Base-by-base conservation (phyloP, 2,113 vertebrate species). In the Nematolebias whitei region DNA sequence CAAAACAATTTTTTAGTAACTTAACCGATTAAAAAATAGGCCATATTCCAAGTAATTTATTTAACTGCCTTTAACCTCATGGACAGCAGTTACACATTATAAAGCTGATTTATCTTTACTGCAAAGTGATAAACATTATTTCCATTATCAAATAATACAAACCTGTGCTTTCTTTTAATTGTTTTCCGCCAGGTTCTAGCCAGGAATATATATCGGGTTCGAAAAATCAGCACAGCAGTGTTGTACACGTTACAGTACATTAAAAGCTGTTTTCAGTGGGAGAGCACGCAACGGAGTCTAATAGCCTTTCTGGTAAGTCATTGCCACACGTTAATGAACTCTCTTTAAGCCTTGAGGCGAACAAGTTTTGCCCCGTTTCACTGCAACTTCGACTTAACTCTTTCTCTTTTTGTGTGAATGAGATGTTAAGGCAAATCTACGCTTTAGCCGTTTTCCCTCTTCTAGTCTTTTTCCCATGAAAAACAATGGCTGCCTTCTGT, bases 191-290 rank as follows among this genome's bases (percentile, higher is more conserved):
- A 99, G 98, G 92, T 96, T 87, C 95, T 99, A 90, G 96, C 96
- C 47, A 93, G 92, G 85, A 97, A 98, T 85, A 94, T 97, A 88
- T 95, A 94, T 86, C 95, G 98, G 0, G 96, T 99, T 84, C 95
- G 95, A 86, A 96, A 94, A 92, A 95, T 98, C 92, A 96, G 94
- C 81, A 93, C 94, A 90, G 94, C 95, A 58, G 88, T 98, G 84
- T 95, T 98, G 93, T 95, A 94, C 85, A 96, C 95, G 59, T 89
- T 96, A 77, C 96, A 95, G 74, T 98, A 98, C 90, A 95, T 99
- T 87, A 95, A 94, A 79, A 98, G 97, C 94, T 99, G 98, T 87
- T 98, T 98, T 92, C 95, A 96, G 78, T 99, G 98, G 98, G 96
- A 99, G 86, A 98, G 94, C 88, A 93, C 89, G 0, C 83, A 92